Evolutionary conservation across 2,113 vertebrate species (phyloP).

Genomic region (Bos javanicus): DNA sequence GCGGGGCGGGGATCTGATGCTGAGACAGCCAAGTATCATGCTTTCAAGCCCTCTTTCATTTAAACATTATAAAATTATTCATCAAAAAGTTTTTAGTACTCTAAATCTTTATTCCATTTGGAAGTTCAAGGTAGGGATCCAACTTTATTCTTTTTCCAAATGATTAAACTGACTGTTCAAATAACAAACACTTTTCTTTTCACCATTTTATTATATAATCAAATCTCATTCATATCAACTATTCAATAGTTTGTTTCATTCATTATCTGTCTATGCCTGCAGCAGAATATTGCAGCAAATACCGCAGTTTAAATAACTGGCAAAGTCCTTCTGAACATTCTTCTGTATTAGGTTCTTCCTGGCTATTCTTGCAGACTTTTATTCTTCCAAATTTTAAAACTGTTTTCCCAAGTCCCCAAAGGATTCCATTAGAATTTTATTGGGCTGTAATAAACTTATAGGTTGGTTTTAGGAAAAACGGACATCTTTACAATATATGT

Average conservation of each 20-base stretch:
- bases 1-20: neutral
- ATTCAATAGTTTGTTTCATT: neutral
- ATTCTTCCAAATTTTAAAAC: conserved; percentile 1
- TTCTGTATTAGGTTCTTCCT: neutral
- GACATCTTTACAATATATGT: neutral
- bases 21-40: neutral
- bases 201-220: neutral
- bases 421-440: conserved; percentile 1
- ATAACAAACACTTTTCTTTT: conserved; percentile 16
- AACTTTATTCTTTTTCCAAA: neutral
- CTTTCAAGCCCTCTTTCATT: neutral
- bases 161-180: neutral
- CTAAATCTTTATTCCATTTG: conserved; percentile 22
- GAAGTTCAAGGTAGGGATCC: neutral
- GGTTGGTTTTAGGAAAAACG: neutral
- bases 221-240: neutral
- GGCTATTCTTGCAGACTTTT: neutral
- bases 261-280: neutral
- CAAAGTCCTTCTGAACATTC: neutral
- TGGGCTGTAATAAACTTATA: neutral
- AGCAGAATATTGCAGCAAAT: neutral
- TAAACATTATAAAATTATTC: neutral
- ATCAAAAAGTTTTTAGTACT: neutral
- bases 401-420: conserved; percentile 30
- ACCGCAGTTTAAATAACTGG: neutral